Conservation (phyloP, 2,797 vertebrate species). For the Acipenser transmontanus region DNA sequence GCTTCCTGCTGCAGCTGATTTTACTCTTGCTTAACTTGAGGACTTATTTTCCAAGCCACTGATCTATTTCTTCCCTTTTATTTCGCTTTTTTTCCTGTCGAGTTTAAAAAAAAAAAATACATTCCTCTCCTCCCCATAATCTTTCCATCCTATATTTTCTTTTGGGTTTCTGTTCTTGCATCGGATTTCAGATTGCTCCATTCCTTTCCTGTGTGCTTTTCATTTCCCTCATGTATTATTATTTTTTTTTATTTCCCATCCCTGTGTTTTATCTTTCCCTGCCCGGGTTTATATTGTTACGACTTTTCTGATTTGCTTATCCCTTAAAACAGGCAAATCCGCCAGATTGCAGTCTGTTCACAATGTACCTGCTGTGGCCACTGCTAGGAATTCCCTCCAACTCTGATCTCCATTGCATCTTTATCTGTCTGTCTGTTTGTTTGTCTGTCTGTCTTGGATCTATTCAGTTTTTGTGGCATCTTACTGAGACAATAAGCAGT, state of each 20-base stretch:
- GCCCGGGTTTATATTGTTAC: background rate
- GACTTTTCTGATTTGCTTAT: background rate
- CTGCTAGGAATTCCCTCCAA: conserved; percentile 8
- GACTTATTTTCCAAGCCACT: too few relatives aligned
- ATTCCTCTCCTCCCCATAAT: too few relatives aligned
- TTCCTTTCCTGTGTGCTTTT: background rate
- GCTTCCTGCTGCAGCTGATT: too few relatives aligned
- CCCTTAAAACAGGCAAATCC: background rate
- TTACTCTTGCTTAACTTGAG: too few relatives aligned
- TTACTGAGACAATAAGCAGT: background rate
- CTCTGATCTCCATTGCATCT: background rate
- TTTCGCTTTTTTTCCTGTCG: background rate
- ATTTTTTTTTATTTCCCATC: background rate
- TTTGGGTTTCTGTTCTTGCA: too few relatives aligned
- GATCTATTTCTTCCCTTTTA: background rate
- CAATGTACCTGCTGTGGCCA: conserved; percentile 6
- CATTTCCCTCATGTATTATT: background rate
- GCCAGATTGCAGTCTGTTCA: conserved; percentile 11
- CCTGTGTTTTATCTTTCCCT: background rate
- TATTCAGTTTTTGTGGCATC: conserved; percentile 8
- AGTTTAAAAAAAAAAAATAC: background rate
- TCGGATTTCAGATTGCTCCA: background rate
- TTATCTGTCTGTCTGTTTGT: background rate
- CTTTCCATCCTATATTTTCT: too few relatives aligned
- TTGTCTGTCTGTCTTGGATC: too few relatives aligned